Base-by-base conservation (phyloP, 2,888 invertebrate genomes). In the Folsomia manolachei region DNA sequence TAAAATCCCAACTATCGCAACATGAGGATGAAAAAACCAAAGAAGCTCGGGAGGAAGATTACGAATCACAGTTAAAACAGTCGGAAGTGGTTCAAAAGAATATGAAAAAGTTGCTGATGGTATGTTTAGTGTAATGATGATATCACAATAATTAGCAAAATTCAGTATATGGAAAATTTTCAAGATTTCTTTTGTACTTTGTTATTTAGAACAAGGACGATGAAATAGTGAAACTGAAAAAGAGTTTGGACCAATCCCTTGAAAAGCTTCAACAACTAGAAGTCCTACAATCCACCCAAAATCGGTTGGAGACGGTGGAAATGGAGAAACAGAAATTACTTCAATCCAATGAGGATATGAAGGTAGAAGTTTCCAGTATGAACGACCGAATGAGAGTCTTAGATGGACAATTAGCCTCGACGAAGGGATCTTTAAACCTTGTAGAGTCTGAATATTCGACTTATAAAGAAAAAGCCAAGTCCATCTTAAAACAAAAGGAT, bases 391-490 rank as follows among this genome's bases (percentile, higher is more conserved):
- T 70, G 9, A 74, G 75, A 52, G 53, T 70, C 4, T 67, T 66
- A 21, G 73, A 76, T 63, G 74, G 69, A 23, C 77, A 81, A 69
- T 69, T 75, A 1, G 65, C 72, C 62, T 69, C 72, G n/a, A 65
- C 74, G 25, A 78, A 76, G 69, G 74, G 77, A 1, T 70, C 78
- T 2, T 51, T 78, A 1, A 60, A 70, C 0, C 70, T 66, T 9
- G 67, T 75, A 27, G 79, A 80, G 70, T 75, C 73, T 18, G 92
- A 93, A 82, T 86, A 92, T 81, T 88, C 89, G 70, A 90, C 90
- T 70, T 93, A 93, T 83, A 89, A 91, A 79, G 88, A 88, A n/a
- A 90, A 93, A 81, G 93, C 93, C 0, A 88, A 91, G 80, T 87
- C 89, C 77, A 91, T 92, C 73, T 84, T 93, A 9, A 90, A 89